Base-by-base conservation (phyloP, 2,888 invertebrate species). In the Amphipoea oculea region DNA sequence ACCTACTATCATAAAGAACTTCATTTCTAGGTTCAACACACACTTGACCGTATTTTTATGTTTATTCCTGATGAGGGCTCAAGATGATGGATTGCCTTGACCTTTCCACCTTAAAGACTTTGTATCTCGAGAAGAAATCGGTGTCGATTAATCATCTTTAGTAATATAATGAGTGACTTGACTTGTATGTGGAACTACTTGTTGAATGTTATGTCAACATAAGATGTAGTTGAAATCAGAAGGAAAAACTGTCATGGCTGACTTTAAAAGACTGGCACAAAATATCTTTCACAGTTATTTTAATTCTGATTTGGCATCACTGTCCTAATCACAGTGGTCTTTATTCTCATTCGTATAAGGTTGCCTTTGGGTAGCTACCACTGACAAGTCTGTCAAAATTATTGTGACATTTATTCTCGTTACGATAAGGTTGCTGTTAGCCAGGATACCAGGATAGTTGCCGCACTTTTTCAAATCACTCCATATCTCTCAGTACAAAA, bases 101-200 rank as follows among this genome's bases (percentile, higher is more conserved):
- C 81, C 77, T 77, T 81, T 23, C 36, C 23, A 66, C 36, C 14
- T 66, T 48, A 48, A 40, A 77, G 69, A 62, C 45, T 71, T 77
- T 5, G 23, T 77, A 77, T 82, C 51, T 65, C 54, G 45, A 29
- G 67, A 71, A 40, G 45, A 77, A 81, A 81, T 81, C 82, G 40
- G 62, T 60, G 40, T 54, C 12, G 5, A 81, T 81, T 77, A 82
- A 81, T 81, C 81, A 82, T 82, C 45, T 67, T 66, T 67, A 62
- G 60, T 82, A 23, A 66, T 67, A 66, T 62, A 71, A 70, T 42
- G 65, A 82, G 65, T 82, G 60, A 62, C 29, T 71, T n/a, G 12
- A 66, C 77, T 62, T 76, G 65, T 83, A 65, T 57, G 0, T 42
- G 17, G 0, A 48, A 42, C 40, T 23, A 69, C 83, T 82, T 78